Conservation (phyloP, 2,888 invertebrate genomes). For the Microdon myrmicae region DNA sequence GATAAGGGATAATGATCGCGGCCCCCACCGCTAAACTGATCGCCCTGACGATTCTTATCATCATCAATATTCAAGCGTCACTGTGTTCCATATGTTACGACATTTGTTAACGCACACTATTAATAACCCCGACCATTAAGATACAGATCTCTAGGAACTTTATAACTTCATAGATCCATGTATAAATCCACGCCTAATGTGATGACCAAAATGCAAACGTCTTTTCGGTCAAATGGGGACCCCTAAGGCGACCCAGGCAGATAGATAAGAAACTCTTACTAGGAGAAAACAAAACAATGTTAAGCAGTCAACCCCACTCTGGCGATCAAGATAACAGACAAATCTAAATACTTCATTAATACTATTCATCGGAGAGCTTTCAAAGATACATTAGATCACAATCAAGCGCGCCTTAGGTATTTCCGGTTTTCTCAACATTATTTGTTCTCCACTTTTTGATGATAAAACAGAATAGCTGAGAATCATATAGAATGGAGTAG, state of each 20-base stretch:
- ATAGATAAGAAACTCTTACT: slow-evolving; percentile 7
- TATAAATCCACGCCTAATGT: slow-evolving; percentile 7
- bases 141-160: slow-evolving; percentile 34
- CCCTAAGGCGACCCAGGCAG: slow-evolving; percentile 26
- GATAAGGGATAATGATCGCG: background rate
- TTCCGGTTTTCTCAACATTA: slow-evolving; percentile 1
- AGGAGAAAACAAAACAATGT: slow-evolving; percentile 12
- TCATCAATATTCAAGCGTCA: slow-evolving; percentile 32
- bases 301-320: slow-evolving; percentile 6
- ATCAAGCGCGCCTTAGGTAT: slow-evolving; percentile 13
- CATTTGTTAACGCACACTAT: slow-evolving; percentile 38
- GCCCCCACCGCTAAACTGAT: too few relatives aligned
- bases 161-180: slow-evolving; percentile 40
- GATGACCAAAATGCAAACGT: slow-evolving; percentile 8
- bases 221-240: slow-evolving; percentile 25
- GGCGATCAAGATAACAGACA: slow-evolving; percentile 23
- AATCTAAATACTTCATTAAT: slow-evolving; percentile 29
- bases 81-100: slow-evolving; percentile 43
- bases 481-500: too few relatives aligned
- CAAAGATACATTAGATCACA: slow-evolving; percentile 34
- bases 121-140: slow-evolving; percentile 24
- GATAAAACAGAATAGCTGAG: too few relatives aligned
- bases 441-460: background rate
- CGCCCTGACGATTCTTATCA: slow-evolving; percentile 24
- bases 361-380: slow-evolving; percentile 32